Conservation (phyloP, 1,140 invertebrate genomes). For the Brachionus sp. region DNA sequence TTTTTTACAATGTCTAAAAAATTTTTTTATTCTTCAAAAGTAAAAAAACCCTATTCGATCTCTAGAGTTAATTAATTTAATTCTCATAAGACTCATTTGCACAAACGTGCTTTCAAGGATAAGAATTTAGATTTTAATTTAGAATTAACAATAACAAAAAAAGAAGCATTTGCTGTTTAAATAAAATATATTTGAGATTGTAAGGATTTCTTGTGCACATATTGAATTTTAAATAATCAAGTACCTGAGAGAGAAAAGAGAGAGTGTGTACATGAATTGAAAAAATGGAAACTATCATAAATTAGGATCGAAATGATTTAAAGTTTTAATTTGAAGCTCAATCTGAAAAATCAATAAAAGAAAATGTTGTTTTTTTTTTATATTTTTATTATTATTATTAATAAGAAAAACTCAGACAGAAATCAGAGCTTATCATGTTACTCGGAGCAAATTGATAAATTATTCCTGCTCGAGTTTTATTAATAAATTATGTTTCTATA, state of each 20-base stretch:
- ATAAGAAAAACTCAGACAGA: not conserved
- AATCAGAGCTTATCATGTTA: not conserved
- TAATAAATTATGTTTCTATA: not conserved
- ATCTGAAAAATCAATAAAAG: conserved; percentile 3
- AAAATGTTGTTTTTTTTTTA: not conserved
- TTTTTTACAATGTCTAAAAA: too few species aligned
- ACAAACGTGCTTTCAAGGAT: too few species aligned
- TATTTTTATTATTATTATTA: too few species aligned
- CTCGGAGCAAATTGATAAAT: not conserved
- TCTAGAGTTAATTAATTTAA: too few species aligned
- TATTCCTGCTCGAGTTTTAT: not conserved
- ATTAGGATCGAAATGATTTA: not conserved
- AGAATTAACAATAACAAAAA: too few species aligned
- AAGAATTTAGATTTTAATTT: too few species aligned
- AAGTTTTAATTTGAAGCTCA: not conserved
- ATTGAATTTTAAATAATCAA: not conserved
- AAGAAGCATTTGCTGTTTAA: too few species aligned
- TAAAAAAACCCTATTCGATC: too few species aligned
- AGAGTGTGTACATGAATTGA: not conserved
- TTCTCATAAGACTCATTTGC: too few species aligned
- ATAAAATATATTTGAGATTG: too few species aligned
- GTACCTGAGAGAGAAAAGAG: not conserved
- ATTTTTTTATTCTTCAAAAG: too few species aligned
- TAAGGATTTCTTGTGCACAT: not conserved
- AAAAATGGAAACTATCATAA: not conserved